These are phyloP conservation scores for Carassius gibelio DNA, from an alignment of 2,113 vertebrate genomes.

Conservation along the genomic window DNA sequence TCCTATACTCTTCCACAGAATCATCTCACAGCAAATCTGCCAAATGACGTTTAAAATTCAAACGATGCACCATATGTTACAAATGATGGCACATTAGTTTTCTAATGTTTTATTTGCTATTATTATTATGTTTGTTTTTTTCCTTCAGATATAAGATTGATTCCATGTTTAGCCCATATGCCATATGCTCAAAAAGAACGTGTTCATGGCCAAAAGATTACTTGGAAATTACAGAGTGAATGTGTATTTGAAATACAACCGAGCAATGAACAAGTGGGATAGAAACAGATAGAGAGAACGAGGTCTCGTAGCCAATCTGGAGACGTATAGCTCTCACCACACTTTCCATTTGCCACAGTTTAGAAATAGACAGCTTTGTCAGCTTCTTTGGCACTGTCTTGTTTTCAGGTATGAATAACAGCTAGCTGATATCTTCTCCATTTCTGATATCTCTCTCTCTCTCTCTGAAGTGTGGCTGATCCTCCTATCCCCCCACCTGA, in stretches of 20 bases:
- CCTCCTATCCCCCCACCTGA: background rate
- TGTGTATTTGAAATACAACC: slow-evolving; percentile 35
- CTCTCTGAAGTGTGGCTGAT: background rate
- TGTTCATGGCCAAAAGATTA: slow-evolving; percentile 11
- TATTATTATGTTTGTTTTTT: slow-evolving; percentile 20
- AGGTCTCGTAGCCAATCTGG: background rate
- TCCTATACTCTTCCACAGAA: background rate
- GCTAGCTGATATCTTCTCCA: slow-evolving; percentile 24
- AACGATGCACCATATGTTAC: slow-evolving; percentile 41
- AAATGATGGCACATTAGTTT: slow-evolving; percentile 38
- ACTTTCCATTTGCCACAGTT: slow-evolving; percentile 19
- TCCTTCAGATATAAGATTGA: slow-evolving; percentile 31
- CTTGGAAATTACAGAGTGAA: slow-evolving; percentile 33
- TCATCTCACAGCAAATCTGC: slow-evolving; percentile 25
- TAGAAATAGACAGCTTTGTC: slow-evolving; percentile 34
- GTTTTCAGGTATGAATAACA: slow-evolving; percentile 36
- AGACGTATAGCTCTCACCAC: background rate
- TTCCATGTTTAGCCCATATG: slow-evolving; percentile 23
- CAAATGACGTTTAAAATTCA: slow-evolving; percentile 28
- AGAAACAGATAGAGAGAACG: background rate
- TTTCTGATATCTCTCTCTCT: slow-evolving; percentile 36
- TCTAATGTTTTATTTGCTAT: slow-evolving; percentile 37
- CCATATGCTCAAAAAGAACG: slow-evolving; percentile 45
- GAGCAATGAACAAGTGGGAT: slow-evolving; percentile 8
- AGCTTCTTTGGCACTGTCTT: slow-evolving; percentile 30